Conservation (phyloP, 2,888 invertebrate genomes). For the Biston stratarius region DNA sequence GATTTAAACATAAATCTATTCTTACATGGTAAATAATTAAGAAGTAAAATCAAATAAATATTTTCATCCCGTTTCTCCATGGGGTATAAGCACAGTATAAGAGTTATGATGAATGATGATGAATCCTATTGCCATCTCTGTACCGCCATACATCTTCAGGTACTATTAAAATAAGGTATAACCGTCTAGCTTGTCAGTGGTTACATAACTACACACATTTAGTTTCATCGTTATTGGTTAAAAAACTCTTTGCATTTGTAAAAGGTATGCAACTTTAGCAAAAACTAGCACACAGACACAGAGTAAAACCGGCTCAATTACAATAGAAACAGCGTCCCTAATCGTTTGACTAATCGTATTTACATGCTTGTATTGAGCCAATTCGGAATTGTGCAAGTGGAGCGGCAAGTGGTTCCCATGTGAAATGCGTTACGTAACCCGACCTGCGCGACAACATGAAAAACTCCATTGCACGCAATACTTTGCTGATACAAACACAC, state of each 20-base stretch:
- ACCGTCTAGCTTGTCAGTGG: neutral
- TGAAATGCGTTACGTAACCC: conserved; percentile 39
- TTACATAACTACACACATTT: no score
- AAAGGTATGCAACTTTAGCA: conserved; percentile 10
- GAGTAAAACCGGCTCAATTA: conserved; percentile 14
- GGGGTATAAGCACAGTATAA: no score
- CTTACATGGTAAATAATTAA: no score
- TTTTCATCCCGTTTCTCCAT: no score
- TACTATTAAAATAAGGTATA: no score
- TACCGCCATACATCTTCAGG: no score
- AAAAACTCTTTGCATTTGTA: conserved; percentile 15
- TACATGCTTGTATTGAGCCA: conserved; percentile 31
- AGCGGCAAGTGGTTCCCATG: conserved; percentile 38
- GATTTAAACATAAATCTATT: no score
- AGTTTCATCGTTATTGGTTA: neutral
- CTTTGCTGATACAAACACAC: no score
- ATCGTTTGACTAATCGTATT: conserved; percentile 20
- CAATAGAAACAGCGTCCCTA: conserved; percentile 16
- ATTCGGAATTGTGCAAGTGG: conserved; percentile 39
- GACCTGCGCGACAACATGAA: conserved; percentile 23
- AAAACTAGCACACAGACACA: conserved; percentile 10
- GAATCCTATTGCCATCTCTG: no score
- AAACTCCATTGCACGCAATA: conserved; percentile 26
- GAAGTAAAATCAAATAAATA: no score
- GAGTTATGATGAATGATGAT: no score